Evolutionary conservation across 1,140 invertebrate genomes (phyloP).

Genomic region (Formica exsecta): DNA sequence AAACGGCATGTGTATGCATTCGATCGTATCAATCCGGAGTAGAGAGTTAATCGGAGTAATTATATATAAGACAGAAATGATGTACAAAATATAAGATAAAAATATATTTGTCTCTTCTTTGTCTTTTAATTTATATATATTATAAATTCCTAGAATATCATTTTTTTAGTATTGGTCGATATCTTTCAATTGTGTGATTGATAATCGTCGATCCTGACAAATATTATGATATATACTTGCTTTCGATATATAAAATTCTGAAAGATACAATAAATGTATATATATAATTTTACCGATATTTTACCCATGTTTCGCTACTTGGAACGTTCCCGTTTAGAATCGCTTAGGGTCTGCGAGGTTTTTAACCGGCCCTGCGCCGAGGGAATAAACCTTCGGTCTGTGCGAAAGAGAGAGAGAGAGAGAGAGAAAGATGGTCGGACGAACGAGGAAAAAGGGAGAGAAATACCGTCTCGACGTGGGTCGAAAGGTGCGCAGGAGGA

Average conservation of each 20-base stretch:
- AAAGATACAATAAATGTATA: neutral
- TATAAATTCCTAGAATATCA: neutral
- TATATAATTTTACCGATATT: slow-evolving; percentile 14
- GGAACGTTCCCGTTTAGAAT: slow-evolving; percentile 4
- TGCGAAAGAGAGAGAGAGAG: slow-evolving; percentile 19
- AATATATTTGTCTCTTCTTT: neutral
- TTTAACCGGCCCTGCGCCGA: slow-evolving; percentile 45
- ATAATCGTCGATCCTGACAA: neutral
- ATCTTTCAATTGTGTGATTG: neutral
- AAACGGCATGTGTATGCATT: neutral
- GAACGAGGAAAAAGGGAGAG: neutral
- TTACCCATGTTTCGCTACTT: neutral
- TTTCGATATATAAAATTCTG: neutral
- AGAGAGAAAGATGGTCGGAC: slow-evolving; percentile 16
- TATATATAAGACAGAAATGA: too few relatives aligned
- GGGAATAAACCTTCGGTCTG: slow-evolving; percentile 39
- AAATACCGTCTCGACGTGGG: slow-evolving; percentile 29
- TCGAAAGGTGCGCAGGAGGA: slow-evolving; percentile 36
- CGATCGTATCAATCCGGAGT: neutral
- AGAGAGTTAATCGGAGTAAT: neutral
- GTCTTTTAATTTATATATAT: neutral
- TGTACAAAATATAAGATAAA: neutral
- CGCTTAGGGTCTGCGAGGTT: slow-evolving; percentile 42
- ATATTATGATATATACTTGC: neutral
- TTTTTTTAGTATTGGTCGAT: neutral